Evolutionary conservation across 2,113 vertebrate genomes (phyloP).

Genomic region (Ceuthmochares aereus): DNA sequence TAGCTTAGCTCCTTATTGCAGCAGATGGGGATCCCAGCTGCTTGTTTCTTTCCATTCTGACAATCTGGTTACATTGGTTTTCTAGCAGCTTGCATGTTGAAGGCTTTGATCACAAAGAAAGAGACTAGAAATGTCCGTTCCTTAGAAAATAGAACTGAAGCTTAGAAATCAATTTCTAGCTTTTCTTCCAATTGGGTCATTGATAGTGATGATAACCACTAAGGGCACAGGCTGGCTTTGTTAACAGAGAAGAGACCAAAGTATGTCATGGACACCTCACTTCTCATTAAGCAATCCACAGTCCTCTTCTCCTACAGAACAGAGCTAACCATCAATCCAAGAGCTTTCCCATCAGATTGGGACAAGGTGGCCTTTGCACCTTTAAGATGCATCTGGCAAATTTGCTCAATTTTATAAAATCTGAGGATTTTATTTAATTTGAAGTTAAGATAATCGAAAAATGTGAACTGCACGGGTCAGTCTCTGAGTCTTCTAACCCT

Average conservation of each 20-base stretch:
- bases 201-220: neutral
- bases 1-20: constrained; percentile 52
- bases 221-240: neutral
- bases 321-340: neutral
- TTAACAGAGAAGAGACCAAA: neutral
- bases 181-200: neutral
- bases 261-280: neutral
- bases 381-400: neutral
- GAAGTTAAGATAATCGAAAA: neutral
- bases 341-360: neutral
- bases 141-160: constrained; percentile 21
- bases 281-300: neutral
- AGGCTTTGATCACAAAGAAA: constrained; percentile 56
- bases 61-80: constrained; percentile 70
- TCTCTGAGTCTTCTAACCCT: neutral
- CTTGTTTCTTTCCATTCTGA: constrained; percentile 55
- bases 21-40: constrained; percentile 71
- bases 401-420: neutral
- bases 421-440: neutral
- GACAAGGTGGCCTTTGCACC: neutral
- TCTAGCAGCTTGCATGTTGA: constrained; percentile 1
- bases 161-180: neutral
- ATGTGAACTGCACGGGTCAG: neutral
- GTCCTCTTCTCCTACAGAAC: neutral
- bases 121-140: constrained; percentile 18